Evolutionary conservation across 2,113 vertebrate species (phyloP), one percentile per base, ranked within the genome.

Genomic region (Semicossyphus pulcher): DNA sequence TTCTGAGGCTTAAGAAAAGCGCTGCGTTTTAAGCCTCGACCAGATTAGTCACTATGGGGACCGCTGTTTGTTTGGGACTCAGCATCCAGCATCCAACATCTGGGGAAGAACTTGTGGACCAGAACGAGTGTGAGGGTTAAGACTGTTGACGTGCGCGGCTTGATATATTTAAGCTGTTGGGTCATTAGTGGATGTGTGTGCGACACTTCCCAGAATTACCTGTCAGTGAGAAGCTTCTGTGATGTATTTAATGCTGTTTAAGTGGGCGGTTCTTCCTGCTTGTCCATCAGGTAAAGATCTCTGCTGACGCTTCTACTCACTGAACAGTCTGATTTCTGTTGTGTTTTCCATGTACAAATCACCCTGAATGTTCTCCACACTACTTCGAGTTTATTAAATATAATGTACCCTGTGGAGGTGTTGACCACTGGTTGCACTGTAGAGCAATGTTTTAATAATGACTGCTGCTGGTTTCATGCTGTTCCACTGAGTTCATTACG

Each of bases 21-120:
- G 16, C 49, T 23, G 23, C 31, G 61, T 70, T 74, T 69, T 51
- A 70, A 71, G 69, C 69, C 68, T 56, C 31, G 16, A 62, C 21
- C 48, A 39, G 53, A 76, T 62, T 56, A 58, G 66, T 76, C 58
- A 41, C 76, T 71, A 67, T 66, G 53, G 78, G 69, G 76, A 70
- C 57, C 72, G 58, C 25, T 78, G 70, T 78, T 83, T 79, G 54
- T 79, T 39, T 76, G 49, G 44, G 44, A 76, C 44, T 70, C 67
- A 62, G 59, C 72, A 57, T 23, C 20, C 60, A 47, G 21, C 28
- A 37, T 48, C 56, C 32, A 76, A 59, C 52, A 82, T 76, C 61
- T 76, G 81, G 66, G 32, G 12, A 69, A 76, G 41, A 82, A 57
- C 11, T 76, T 80, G 44, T 56, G 49, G 28, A 26, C 5, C 8